Evolutionary conservation across 2,888 invertebrate species (phyloP).

Genomic region (Chalcosyrphus nemorum): DNA sequence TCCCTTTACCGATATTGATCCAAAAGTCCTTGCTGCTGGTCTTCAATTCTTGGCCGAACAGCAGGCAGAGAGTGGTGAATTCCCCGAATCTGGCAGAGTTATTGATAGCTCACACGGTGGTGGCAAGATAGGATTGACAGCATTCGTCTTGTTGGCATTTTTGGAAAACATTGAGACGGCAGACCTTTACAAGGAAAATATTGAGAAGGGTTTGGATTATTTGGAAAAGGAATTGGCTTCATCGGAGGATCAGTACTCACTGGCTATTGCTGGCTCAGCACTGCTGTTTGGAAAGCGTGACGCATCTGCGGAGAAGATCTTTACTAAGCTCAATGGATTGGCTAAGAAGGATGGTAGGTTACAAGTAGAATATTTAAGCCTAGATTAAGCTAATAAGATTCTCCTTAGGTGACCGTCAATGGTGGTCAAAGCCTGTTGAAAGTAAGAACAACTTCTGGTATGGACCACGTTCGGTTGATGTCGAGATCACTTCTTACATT

Average conservation of each 20-base stretch:
- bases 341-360: conserved; percentile 79
- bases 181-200: conserved; percentile 84
- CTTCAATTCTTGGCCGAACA: conserved; percentile 87
- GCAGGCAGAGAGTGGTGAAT: conserved; percentile 89
- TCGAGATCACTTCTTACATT: conserved; percentile 95
- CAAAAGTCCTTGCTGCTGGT: conserved; percentile 85
- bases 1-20: conserved; percentile 88
- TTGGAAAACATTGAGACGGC: conserved; percentile 84
- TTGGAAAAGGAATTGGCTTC: conserved; percentile 87
- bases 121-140: conserved; percentile 89
- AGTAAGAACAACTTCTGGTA: conserved; percentile 81
- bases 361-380: background rate
- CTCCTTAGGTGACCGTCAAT: conserved; percentile 84
- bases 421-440: conserved; percentile 88
- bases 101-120: conserved; percentile 84
- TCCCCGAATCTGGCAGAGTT: conserved; percentile 90
- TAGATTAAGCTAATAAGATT: background rate
- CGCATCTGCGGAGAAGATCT: conserved; percentile 85
- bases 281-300: conserved; percentile 90
- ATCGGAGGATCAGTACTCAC: conserved; percentile 87
- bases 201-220: conserved; percentile 90
- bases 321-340: conserved; percentile 83
- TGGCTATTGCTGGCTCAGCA: conserved; percentile 90
- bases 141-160: conserved; percentile 89
- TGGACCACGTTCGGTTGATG: conserved; percentile 86